Base-by-base conservation (phyloP, 1,140 invertebrate species). In the Thaumetopoea pityocampa region DNA sequence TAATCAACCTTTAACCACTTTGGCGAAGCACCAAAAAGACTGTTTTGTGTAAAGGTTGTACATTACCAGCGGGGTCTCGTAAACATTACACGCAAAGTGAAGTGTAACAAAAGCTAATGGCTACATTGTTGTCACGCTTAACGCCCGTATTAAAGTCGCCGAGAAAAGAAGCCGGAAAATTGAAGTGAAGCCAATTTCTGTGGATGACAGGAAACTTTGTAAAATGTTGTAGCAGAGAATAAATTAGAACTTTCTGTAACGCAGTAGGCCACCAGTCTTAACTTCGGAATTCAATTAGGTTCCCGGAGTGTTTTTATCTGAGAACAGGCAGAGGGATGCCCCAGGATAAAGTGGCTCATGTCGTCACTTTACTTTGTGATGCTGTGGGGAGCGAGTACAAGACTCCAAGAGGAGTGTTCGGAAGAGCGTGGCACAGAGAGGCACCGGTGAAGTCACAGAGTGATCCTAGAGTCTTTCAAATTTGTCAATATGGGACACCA, bases 221-320 rank as follows among this genome's bases (percentile, higher is more conserved):
- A 55, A 51, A 52, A 52, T 52, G 53, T 49, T 56, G 45, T 57
- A 48, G 51, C 47, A 48, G 36, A 41, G 30, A 48, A 54, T 51
- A 43, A 47, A 49, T 60, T 60, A 55, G 35, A 49, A 49, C 26
- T 47, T 34, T 23, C 27, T 26, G 23, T 23, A 44, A 42, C 54
- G 40, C 36, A 43, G 37, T 23, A 20, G 26, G 27, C 30, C 35
- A 27, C 28, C 36, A 29, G 36, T 23, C 10, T 24, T 33, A 52
- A 54, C 34, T 55, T 54, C 28, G 32, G 16, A 51, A 59, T 48
- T 47, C 38, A 59, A 47, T 57, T 51, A 56, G 32, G 17, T 14
- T 12, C 7, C 8, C 15, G 19, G 9, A 4, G 11, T 16, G 6
- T 35, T 22, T 35, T 22, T 14, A 33, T 33, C 22, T 35, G 10